Evolutionary conservation across 2,888 invertebrate species (phyloP).

Genomic region (Dryomyza anilis): DNA sequence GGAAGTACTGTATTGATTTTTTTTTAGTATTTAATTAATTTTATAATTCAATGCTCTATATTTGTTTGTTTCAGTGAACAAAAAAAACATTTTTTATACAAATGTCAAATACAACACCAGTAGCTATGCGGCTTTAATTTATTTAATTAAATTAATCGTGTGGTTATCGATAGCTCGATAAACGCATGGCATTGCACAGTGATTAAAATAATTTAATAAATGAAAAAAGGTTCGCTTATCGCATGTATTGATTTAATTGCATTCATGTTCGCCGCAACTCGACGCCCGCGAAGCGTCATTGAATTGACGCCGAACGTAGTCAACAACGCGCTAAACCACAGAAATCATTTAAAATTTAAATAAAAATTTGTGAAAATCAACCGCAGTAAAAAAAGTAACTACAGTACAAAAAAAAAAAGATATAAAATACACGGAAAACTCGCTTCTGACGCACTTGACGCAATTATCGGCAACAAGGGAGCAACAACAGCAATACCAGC

Average conservation of each 20-base stretch:
- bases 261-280: neutral
- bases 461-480: conserved; percentile 20
- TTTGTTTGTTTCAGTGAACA: too few relatives aligned
- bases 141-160: neutral
- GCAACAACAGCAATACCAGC: conserved; percentile 18
- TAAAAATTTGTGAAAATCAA: neutral
- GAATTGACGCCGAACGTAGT: neutral
- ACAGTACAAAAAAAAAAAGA: neutral
- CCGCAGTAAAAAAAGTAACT: neutral
- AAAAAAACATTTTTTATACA: too few relatives aligned
- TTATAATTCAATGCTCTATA: too few relatives aligned
- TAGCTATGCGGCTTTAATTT: too few relatives aligned
- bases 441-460: conserved; percentile 13
- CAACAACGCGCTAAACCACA: neutral
- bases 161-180: neutral
- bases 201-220: conserved; percentile 2
- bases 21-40: too few relatives aligned
- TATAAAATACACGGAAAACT: neutral
- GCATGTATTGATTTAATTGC: neutral
- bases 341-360: neutral
- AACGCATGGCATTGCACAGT: neutral
- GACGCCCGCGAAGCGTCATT: neutral
- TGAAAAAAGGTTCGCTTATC: neutral
- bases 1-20: too few relatives aligned
- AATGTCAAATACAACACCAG: too few relatives aligned